Evolutionary conservation across 30 jellyfish, hydroid and myxozoan genomes (phyloP).

Genomic region (Aurelia aurita complex sp. Pacific): DNA sequence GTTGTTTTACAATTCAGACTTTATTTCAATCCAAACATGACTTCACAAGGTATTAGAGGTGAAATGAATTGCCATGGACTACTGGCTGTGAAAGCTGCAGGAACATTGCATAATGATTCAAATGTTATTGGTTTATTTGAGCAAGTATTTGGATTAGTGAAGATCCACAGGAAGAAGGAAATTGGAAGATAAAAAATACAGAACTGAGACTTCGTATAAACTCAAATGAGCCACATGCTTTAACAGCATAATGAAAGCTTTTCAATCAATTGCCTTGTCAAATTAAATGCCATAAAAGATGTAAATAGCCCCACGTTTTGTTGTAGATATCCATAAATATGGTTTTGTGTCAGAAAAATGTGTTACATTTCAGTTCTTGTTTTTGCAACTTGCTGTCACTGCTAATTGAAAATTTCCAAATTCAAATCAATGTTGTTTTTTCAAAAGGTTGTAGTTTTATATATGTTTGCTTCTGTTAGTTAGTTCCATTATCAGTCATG

Average conservation of each 20-base stretch:
- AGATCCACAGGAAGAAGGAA: conserved; percentile 53
- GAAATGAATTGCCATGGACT: conserved; percentile 60
- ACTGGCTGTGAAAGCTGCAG: conserved; percentile 35
- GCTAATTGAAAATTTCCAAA: too few relatives aligned
- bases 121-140: conserved; percentile 46
- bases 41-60: conserved; percentile 15
- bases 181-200: conserved; percentile 63
- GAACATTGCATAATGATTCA: conserved; percentile 42
- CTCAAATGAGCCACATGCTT: conserved; percentile 1
- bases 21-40: conserved; percentile 42
- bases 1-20: neutral
- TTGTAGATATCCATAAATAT: too few relatives aligned
- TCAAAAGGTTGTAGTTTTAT: too few relatives aligned
- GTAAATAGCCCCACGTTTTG: too few relatives aligned
- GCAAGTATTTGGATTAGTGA: conserved; percentile 48
- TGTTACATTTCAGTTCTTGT: too few relatives aligned
- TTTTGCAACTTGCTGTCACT: too few relatives aligned
- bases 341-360: too few relatives aligned
- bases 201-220: conserved; percentile 27
- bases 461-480: too few relatives aligned
- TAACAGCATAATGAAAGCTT: neutral
- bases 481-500: too few relatives aligned
- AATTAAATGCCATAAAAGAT: too few relatives aligned
- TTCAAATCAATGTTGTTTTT: too few relatives aligned
- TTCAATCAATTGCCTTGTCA: neutral